Evolutionary conservation across 2,113 vertebrate species (phyloP).

Genomic region (Cephalopterus ornatus): DNA sequence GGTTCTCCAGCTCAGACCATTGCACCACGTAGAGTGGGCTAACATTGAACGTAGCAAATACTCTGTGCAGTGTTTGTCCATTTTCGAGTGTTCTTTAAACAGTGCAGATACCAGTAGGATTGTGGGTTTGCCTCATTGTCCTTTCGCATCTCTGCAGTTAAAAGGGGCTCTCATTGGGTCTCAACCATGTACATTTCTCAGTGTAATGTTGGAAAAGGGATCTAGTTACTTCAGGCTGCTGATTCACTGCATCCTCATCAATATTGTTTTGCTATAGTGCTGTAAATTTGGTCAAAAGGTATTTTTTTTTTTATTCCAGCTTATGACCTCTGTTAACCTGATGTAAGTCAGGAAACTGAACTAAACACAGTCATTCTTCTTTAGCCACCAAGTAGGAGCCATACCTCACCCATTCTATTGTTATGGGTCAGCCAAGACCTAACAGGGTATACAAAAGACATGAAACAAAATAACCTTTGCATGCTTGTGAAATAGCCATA

Average conservation of each 20-base stretch:
- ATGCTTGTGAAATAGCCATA: not conserved
- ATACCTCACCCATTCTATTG: not conserved
- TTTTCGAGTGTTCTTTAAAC: not conserved
- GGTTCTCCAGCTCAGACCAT: not conserved
- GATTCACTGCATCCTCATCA: not conserved
- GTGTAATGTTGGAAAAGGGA: not conserved
- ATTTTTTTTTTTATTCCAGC: not conserved
- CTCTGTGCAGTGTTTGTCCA: not conserved
- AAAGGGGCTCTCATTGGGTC: not conserved
- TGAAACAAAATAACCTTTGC: not conserved
- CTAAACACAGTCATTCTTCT: not conserved
- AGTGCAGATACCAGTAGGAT: not conserved
- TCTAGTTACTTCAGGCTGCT: not conserved
- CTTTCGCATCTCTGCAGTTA: not conserved
- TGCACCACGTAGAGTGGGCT: not conserved
- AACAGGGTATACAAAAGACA: not conserved
- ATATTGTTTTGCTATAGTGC: not conserved
- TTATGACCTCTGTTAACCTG: not conserved
- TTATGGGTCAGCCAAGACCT: not conserved
- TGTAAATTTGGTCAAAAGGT: not conserved
- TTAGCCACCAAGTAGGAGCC: not conserved
- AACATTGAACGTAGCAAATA: not conserved
- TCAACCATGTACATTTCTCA: not conserved
- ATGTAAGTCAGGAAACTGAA: not conserved
- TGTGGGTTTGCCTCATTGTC: rapidly evolving